Base-by-base conservation (phyloP, 2,113 vertebrate genomes). In the Chaetodon auriga region DNA sequence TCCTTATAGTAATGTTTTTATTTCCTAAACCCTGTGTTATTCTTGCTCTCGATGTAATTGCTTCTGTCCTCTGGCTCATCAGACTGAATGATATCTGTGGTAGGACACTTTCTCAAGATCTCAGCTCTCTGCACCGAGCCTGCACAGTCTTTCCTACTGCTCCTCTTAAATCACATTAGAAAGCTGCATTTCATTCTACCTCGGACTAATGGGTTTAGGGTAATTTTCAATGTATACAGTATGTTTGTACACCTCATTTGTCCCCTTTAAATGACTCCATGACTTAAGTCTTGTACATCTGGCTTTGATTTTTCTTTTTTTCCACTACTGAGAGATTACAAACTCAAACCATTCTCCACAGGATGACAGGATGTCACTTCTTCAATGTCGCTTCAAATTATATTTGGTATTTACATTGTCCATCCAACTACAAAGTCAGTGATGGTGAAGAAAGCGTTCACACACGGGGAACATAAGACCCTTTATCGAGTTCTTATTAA, bases 21-120 rank as follows among this genome's bases (percentile, higher is more conserved):
- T 95, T 95, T 90, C 90, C 85, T 91, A 93, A 93, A 94, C 81
- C 87, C 64, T 86, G 79, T 93, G 88, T 93, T 94, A 89, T 93
- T 94, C 93, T 94, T 91, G 89, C 91, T 89, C 81, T 88, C 68
- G n/a, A 60, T 91, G 92, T 93, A 93, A 95, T 95, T 94, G 93
- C 82, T 88, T 94, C 93, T 94, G 95, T 94, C 91, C 75, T 81
- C 53, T 77, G 93, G 87, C 83, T 93, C 93, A 95, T 94, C 91
- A 82, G 80, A 86, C 91, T 95, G 95, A 95, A 91, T 88, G 91
- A 95, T 95, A 88, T 89, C 80, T 89, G 76, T 57, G 23, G 76
- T 51, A n/a, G 63, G 84, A 87, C 46, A n/a, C 86, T 91, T 91
- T 85, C 84, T 94, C 90, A 94, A 80, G 84, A 91, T 89, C 81